phyloP scores from a whole-genome alignment of 2,888 invertebrate species.

The Pantelozetes paolii region DNA sequence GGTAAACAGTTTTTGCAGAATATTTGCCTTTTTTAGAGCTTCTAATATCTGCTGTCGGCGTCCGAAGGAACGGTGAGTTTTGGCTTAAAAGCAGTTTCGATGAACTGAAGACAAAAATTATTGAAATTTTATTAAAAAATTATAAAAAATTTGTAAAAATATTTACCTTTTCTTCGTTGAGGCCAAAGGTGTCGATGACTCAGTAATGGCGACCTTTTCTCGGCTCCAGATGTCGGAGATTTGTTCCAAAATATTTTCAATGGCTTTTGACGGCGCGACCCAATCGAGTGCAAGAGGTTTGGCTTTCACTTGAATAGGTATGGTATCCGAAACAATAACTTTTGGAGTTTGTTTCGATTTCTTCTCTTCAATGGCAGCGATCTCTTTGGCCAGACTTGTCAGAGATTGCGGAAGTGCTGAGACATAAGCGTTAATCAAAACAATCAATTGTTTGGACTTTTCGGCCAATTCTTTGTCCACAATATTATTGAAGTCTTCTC shows the following conservation, averaged over 20 bases:
- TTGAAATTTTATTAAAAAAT: not conserved
- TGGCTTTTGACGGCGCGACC: constrained; percentile 25
- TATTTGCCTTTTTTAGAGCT: not conserved
- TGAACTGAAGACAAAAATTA: too few relatives aligned
- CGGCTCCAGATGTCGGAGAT: constrained; percentile 3
- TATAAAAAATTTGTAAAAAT: not conserved
- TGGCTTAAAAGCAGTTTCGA: not conserved
- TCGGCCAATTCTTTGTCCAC: not conserved
- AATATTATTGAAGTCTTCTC: constrained; percentile 7
- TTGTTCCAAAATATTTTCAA: constrained; percentile 34
- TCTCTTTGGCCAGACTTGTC: constrained; percentile 32
- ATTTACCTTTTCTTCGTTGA: not conserved
- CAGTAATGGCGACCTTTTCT: not conserved
- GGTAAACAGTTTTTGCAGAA: not conserved
- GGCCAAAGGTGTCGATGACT: not conserved
- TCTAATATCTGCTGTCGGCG: not conserved
- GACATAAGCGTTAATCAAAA: constrained; percentile 28
- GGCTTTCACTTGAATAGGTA: constrained; percentile 31
- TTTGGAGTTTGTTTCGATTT: not conserved
- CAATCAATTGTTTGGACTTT: constrained; percentile 26
- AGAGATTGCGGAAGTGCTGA: constrained; percentile 25
- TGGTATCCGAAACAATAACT: not conserved
- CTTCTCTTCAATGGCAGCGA: constrained; percentile 15
- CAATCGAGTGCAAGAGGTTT: constrained; percentile 21
- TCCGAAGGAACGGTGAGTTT: constrained; percentile 24